Evolutionary conservation across 2,113 vertebrate species (phyloP).

Genomic region (Tragelaphus imberbis): DNA sequence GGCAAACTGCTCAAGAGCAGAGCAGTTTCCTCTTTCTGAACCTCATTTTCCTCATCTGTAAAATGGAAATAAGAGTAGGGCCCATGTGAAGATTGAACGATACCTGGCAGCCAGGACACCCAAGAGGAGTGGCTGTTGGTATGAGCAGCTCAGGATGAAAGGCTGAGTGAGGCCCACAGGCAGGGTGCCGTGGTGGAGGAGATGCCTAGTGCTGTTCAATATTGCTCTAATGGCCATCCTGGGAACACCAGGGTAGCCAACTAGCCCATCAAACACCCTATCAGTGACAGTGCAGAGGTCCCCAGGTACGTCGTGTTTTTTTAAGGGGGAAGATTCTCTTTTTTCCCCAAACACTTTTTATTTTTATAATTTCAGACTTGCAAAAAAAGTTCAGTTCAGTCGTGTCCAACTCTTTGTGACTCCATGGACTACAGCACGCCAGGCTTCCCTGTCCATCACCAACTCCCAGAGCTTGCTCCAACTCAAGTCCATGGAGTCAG

Average conservation of each 20-base stretch:
- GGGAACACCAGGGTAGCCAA: background rate
- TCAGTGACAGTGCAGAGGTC: background rate
- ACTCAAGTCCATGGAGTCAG: background rate
- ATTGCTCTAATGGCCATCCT: background rate
- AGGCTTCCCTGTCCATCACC: background rate
- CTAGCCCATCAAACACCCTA: background rate
- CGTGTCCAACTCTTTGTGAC: background rate
- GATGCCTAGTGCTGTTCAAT: background rate
- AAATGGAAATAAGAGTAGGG: background rate
- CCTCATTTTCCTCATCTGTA: background rate
- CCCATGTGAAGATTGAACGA: fast-evolving
- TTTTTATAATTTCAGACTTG: background rate
- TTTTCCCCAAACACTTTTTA: background rate
- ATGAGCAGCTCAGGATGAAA: background rate
- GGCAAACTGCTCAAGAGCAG: background rate
- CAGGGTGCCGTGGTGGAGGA: background rate
- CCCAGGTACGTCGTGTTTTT: background rate
- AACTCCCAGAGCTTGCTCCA: background rate
- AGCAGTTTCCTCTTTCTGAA: background rate
- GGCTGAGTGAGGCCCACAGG: background rate
- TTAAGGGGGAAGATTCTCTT: background rate
- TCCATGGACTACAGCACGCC: background rate
- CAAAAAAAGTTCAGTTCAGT: background rate
- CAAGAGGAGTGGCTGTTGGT: background rate
- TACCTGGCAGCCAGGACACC: background rate